Base-by-base conservation (phyloP, 2,888 invertebrate species). In the Xylocampa areola region DNA sequence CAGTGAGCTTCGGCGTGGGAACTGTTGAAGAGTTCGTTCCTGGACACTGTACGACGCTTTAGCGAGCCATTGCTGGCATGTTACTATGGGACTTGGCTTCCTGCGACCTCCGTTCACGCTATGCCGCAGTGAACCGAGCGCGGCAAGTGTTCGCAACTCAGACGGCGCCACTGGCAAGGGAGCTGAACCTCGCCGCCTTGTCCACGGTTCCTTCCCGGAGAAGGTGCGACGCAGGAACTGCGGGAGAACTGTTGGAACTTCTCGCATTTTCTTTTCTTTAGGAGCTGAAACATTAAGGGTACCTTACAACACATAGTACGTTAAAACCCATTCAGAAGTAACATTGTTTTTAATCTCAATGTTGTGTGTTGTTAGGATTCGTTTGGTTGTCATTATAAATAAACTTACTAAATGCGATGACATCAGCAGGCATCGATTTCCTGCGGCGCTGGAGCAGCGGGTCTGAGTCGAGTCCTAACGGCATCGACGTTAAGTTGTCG, bases 361-460 rank as follows among this genome's bases (percentile, higher is more conserved):
- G n/a, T n/a, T n/a, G n/a, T n/a, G n/a, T n/a, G n/a, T n/a, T n/a
- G n/a, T n/a, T n/a, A n/a, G n/a, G n/a, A 32, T 6, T 14, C 8
- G 32, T 1, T 11, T 32, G 10, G 21, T 2, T 27, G 39, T 11
- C 19, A 41, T 43, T 33, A 17, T 13, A 2, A n/a, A 11, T 43
- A 25, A 37, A 68, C 82, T 85, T 73, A 90, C 88, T 63, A 36
- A 71, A 76, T n/a, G 71, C 53, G 23, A 80, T 50, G 2, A 75
- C 68, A 4, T 89, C 89, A 8, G 86, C 64, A 0, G 91, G 90
- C 89, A 90, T 88, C 0, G 92, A 91, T 49, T 88, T 88, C 61
- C 89, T 79, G 11, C 90, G 68, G 14, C 61, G 86, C 5, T 79
- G 82, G 14, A 79, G 71, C 41, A 82, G 62, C 50, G 79, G 80